Base-by-base conservation (phyloP, 2,797 vertebrate genomes). In the Meriones psammophilus region DNA sequence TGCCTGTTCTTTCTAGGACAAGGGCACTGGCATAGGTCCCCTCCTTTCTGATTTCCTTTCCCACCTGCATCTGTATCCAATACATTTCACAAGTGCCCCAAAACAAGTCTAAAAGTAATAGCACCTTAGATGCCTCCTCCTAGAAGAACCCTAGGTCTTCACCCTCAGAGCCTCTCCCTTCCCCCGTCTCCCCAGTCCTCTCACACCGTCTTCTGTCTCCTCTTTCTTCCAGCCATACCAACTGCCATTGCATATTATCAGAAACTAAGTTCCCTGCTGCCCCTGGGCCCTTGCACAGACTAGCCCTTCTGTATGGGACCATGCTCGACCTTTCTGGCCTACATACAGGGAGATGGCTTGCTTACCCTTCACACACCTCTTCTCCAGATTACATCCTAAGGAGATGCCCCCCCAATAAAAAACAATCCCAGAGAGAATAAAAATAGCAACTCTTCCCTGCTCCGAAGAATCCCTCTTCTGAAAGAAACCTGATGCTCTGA, bases 111-210 rank as follows among this genome's bases (percentile, higher is more conserved):
- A 39, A 88, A 78, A 42, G 78, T 26, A 7, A 33, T 3, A 1
- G 42, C 39, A 5, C 3, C 13, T 1, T 24, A 18, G 33, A 39
- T 33, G 36, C 39, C 17, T 78, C 85, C 81, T 46, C 77, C 73
- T 33, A 58, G 56, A 42, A 81, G 56, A 69, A 60, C 39, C 50
- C 33, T 0, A n/a, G 36, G 8, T 1, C 18, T 46, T 60, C 8
- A 0, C 58, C 17, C 68, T 20, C 0, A 7, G 36, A 68, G 12
- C 20, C 6, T 14, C 46, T 0, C 3, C 5, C 0, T 12, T 50
- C 13, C 28, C 5, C 50, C 12, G 28, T 4, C 56, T 33, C 20
- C 26, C 3, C 46, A n/a, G 0, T 20, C 5, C 73, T 10, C 18
- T 80, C 56, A 3, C 15, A 17, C 36, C 28, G 8, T 1, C 17